Base-by-base conservation (phyloP, 1,140 invertebrate genomes). In the Acromyrmex echinatior region DNA sequence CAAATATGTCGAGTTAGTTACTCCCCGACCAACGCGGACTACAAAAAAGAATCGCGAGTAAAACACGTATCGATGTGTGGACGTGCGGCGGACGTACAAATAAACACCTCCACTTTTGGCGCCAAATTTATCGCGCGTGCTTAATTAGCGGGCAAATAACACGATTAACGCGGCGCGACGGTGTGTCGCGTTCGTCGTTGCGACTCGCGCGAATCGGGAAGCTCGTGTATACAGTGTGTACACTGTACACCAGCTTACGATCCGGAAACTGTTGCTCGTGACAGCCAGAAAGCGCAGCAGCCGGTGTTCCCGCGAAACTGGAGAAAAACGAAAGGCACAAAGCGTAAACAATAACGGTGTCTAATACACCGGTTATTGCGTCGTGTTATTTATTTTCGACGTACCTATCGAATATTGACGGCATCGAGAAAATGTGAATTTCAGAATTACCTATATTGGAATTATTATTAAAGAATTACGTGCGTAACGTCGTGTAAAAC, bases 121-220 rank as follows among this genome's bases (percentile, higher is more conserved):
- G 60, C 21, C 86, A 73, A 91, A 92, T 92, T 92, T 92, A 92
- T 92, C 66, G 91, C 79, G 68, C 79, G 65, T 86, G 88, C 87
- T 92, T 91, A 92, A 92, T 92, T 92, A 92, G 91, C 86, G 82
- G 68, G 82, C 88, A 92, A 92, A 92, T 91, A 92, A 92, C 90
- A 86, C 89, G 90, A 92, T 92, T 92, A 91, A 92, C 82, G 58
- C 53, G 14, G 12, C 51, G 70, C 86, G 74, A 90, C 85, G 84
- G 86, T 89, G 86, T 85, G 88, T 87, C 74, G 71, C 60, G 66
- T 86, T 81, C 79, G 60, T 56, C 60, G 18, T 31, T 31, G n/a
- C 65, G 85, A 35, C n/a, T 60, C 39, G 82, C 58, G 65, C 65
- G 2, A 58, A 68, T 62, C 51, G 31, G 31, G 51, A 68, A n/a